Percentiles rank a stretch among this genome's conserved stretches.
Evolutionary conservation across 2,888 invertebrate species (phyloP).

Genomic region (Conus canariensis): DNA sequence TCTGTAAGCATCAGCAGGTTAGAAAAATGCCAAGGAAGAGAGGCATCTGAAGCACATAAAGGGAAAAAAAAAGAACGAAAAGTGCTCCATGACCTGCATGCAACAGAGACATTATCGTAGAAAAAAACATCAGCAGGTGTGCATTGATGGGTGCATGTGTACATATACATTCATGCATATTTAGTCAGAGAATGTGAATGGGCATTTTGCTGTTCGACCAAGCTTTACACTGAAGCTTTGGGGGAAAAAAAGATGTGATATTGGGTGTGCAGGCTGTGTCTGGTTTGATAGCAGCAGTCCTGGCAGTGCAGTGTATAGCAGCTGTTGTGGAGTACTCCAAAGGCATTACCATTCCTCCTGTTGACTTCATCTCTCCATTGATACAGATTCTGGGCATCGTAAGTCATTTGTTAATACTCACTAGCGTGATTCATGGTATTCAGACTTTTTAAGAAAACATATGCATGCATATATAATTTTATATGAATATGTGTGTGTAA

Average conservation of each 20-base stretch:
- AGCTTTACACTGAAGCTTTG: too few species aligned
- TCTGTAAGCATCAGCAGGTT: too few species aligned
- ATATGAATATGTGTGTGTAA: neutral
- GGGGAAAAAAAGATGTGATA: neutral
- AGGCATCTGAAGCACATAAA: too few species aligned
- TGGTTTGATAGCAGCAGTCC: slow-evolving; percentile 52
- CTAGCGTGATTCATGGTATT: neutral
- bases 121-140: too few species aligned
- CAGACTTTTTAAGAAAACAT: neutral
- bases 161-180: too few species aligned
- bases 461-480: neutral
- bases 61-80: too few species aligned
- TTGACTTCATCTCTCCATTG: slow-evolving; percentile 69
- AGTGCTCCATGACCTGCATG: too few species aligned
- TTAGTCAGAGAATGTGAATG: too few species aligned
- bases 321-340: slow-evolving; percentile 53
- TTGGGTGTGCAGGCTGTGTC: slow-evolving; percentile 56
- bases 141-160: too few species aligned
- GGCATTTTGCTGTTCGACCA: too few species aligned
- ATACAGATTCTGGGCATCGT: slow-evolving; percentile 70
- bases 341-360: slow-evolving; percentile 58
- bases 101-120: too few species aligned
- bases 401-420: slow-evolving; percentile 43
- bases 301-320: slow-evolving; percentile 23
- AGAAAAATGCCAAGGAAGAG: too few species aligned